Evolutionary conservation across 2,888 invertebrate genomes (phyloP).

Genomic region (Eucriotettix oculatus): DNA sequence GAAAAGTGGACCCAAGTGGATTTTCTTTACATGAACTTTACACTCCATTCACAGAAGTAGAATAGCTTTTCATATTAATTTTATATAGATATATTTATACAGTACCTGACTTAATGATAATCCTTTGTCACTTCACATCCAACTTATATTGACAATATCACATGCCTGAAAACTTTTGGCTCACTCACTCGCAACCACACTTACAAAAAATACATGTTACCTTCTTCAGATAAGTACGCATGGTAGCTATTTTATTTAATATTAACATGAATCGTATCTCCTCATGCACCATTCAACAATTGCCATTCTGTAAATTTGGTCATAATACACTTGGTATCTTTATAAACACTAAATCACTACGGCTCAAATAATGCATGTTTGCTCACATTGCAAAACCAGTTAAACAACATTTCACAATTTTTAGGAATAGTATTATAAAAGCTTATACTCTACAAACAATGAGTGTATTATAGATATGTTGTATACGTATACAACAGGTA

Average conservation of each 20-base stretch:
- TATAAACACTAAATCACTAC: too few species aligned
- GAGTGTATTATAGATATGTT: background rate
- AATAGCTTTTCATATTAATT: background rate
- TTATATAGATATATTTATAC: constrained; percentile 2
- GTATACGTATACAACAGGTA: background rate
- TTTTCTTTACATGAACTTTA: constrained; percentile 2
- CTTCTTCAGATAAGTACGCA: background rate
- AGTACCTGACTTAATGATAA: constrained; percentile 6
- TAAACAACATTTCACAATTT: too few species aligned
- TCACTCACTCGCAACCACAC: background rate
- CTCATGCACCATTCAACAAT: background rate
- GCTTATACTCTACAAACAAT: too few species aligned
- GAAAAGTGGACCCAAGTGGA: constrained; percentile 6
- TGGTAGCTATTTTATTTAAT: background rate
- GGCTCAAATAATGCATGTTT: too few species aligned
- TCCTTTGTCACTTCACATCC: constrained; percentile 1
- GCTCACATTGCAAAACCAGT: too few species aligned
- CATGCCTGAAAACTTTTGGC: background rate
- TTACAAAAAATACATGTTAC: background rate
- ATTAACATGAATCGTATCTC: background rate
- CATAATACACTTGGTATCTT: too few species aligned
- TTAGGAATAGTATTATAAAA: too few species aligned
- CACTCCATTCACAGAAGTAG: background rate
- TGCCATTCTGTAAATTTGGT: background rate
- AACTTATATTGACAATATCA: background rate